Evolutionary conservation across 2,797 vertebrate species (phyloP), one percentile per base, ranked within the genome.

Genomic region (Thalassophryne amazonica): DNA sequence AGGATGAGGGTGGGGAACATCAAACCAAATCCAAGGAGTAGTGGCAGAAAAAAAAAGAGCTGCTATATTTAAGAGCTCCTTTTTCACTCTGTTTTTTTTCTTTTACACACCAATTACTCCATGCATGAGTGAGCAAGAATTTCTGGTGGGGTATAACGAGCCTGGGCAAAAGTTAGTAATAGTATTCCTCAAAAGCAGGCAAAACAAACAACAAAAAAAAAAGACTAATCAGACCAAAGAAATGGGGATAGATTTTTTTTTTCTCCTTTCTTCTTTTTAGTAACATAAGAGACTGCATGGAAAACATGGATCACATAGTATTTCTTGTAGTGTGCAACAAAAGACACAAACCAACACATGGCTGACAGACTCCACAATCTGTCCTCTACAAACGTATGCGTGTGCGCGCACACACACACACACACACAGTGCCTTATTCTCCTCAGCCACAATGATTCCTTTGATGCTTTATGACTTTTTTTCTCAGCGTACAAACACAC

Each of bases 301-400:
- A 70, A 80, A 80, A 60, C n/a, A 4, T 55, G 57, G 70, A 58
- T 52, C 35, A 25, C 62, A 54, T 50, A 71, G 59, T 29, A 28
- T 62, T 71, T 72, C 51, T 65, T 62, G 41, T 66, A 78, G 76
- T 70, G n/a, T 35, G 38, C 68, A 63, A 69, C 70, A 59, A 56
- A 64, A 64, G 69, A 69, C 53, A 45, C 66, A 58, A 58, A 63
- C 41, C 59, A 86, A 88, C 84, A 86, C 81, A 81, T 85, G 88
- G 81, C 62, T 64, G 63, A 84, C 82, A 86, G 85, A 85, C 47
- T 60, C 47, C 41, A n/a, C 17, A 18, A 12, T 12, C n/a, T 15
- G 18, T 28, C 22, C 6, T 20, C 21, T 5, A 5, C 5, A n/a
- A n/a, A n/a, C n/a, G n/a, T n/a, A n/a, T n/a, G n/a, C n/a, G 24